Evolutionary conservation across 2,113 vertebrate species (phyloP), one percentile per base, ranked within the genome.

Genomic region (Rhabdornis inornatus): DNA sequence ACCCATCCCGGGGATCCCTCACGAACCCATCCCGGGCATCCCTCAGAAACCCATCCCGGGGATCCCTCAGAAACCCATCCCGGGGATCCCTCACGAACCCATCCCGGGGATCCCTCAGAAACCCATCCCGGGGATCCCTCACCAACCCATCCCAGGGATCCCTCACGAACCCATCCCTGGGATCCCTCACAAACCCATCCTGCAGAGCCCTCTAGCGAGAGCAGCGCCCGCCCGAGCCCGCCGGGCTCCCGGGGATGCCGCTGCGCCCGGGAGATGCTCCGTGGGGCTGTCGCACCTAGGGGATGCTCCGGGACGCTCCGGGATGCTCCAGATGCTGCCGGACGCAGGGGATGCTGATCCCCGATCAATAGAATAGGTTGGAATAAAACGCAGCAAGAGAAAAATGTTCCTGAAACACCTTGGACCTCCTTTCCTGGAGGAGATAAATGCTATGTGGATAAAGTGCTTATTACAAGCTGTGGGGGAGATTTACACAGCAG

Each of bases 141-240:
- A 68, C 44, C 87, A 81, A 84, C 27, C 25, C 86, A 24, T 74
- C 94, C 80, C 74, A 52, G 9, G 19, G 9, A 27, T 39, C 25
- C 35, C 33, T 47, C 66, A 3, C 45, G 21, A 45, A 21, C 9
- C 19, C 44, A 45, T 45, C 44, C 44, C n/a, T n/a, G n/a, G n/a
- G 39, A 28, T 31, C 37, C 11, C 37, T 61, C 13, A 71, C 44
- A 89, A 83, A 78, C 30, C 28, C 86, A 27, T 70, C 94, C 76
- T 78, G 60, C 49, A 40, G 90, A 77, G 92, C 94, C 95, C 93
- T 89, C 95, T 96, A 89, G 89, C 28, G 95, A 69, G 60, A 40
- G 39, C 50, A 18, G 6, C 9, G 37, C 25, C 45, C 22, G 9
- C 60, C 52, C 27, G 5, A 10, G 37, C 25, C 45, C 22, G 7